Base-by-base conservation (phyloP, 37 sponge, comb jelly and placozoan genomes). In the Mnemiopsis leidyi region DNA sequence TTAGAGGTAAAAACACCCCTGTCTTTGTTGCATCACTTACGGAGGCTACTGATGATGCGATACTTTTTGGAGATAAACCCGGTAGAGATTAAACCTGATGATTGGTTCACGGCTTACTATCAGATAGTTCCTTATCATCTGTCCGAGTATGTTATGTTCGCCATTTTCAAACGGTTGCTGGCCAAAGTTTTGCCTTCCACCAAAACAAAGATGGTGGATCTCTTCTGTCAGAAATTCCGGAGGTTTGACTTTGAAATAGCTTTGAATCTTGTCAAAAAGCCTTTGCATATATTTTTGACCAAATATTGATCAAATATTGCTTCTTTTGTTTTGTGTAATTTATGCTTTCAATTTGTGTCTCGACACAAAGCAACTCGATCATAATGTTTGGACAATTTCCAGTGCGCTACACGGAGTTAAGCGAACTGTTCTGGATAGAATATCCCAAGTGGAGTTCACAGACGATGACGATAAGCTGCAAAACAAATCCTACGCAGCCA, bases 1-100 rank as follows among this genome's bases (percentile, higher is more conserved):
- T 18, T 85, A 28, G 39, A 85, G 24, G 32, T 85, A 28, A 18
- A 38, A 29, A 26, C 36, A 16, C 36, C 90, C 9, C 25, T 32
- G 30, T 28, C 25, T 13, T 18, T 71, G 30, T 25, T 85, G 23
- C 21, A 36, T 37, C 61, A 85, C 61, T 29, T 85, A 0, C 90
- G 33, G 36, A 23, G 61, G 29, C 90, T 85, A 7, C 90, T 85
- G 26, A 38, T 9, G 35, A 85, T 85, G 61, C 0, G 21, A n/a
- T 85, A 85, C 39, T 85, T 85, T 61, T n/a, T 23, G 90, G 90
- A 25, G 0, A 33, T 40, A n/a, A 38, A 40, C 40, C 90, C 90
- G 1, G 90, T 85, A 3, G 38, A 40, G 38, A 38, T 85, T 28
- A 23, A 21, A 39, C 90, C 61, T 23, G 61, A 18, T 1, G 26